These are phyloP conservation scores for Aphaenogaster ashmeadi DNA, from an alignment of 1,140 invertebrate genomes.

Conservation along the genomic window DNA sequence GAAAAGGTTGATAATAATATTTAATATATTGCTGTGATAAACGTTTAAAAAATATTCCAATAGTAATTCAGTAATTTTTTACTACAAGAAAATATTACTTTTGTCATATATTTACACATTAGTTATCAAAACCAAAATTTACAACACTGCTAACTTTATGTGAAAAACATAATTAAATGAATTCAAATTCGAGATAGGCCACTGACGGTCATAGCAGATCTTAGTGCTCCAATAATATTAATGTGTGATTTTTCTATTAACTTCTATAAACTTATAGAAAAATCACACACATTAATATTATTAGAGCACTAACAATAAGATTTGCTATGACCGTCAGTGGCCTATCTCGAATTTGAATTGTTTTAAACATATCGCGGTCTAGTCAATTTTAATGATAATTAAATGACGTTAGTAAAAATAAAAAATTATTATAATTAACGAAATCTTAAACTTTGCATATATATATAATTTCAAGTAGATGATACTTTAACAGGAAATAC, in stretches of 20 bases:
- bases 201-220: no score
- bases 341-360: no score
- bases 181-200: no score
- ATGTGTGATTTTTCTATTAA: no score
- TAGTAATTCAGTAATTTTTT: neutral
- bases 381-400: neutral
- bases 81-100: neutral
- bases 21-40: neutral
- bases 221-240: no score
- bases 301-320: no score
- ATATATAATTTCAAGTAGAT: neutral
- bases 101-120: neutral
- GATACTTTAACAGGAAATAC: neutral
- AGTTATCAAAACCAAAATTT: neutral
- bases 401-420: neutral
- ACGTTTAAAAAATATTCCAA: neutral
- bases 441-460: neutral
- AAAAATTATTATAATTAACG: neutral
- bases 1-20: neutral
- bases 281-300: no score
- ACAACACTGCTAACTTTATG: neutral
- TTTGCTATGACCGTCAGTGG: no score
- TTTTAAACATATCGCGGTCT: no score
- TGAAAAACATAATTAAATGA: neutral
- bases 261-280: no score